Conservation (phyloP, 2,113 vertebrate species). For the Ptilorrhoa leucosticta region DNA sequence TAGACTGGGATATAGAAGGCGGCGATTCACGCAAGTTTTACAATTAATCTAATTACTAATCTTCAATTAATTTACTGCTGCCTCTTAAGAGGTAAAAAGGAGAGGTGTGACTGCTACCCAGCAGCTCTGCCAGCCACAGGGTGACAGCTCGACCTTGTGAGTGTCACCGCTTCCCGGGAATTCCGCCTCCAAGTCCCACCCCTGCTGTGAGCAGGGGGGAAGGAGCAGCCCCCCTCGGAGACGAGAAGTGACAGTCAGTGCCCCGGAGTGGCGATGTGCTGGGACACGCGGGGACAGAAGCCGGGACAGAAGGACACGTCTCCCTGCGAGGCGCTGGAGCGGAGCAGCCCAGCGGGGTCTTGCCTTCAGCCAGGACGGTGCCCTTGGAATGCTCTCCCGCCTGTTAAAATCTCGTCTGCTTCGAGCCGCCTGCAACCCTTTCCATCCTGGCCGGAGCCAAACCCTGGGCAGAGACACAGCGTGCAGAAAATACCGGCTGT, state of each 20-base stretch:
- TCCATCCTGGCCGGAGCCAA: not conserved
- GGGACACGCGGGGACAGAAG: not conserved
- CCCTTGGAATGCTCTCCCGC: not conserved
- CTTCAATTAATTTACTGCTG: not conserved
- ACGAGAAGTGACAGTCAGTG: not conserved
- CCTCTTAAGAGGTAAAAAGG: not conserved
- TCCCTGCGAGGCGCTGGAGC: not conserved
- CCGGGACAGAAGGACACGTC: not conserved
- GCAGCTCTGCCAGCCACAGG: not conserved
- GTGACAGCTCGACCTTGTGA: accelerated
- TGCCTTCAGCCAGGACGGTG: not conserved
- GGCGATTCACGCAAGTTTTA: not conserved
- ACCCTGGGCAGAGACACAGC: not conserved
- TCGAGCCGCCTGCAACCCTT: not conserved
- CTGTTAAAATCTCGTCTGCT: not conserved
- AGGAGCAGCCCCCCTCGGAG: not conserved
- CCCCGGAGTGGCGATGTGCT: not conserved
- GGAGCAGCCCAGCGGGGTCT: not conserved
- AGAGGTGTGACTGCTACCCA: not conserved
- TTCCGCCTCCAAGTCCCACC: not conserved
- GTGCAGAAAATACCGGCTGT: not conserved
- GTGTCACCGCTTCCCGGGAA: not conserved
- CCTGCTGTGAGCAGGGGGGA: not conserved
- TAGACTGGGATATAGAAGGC: not conserved
- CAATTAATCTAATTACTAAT: conserved; percentile 16